Base-by-base conservation (phyloP, 2,888 invertebrate species). In the Sarcophaga rosellei region DNA sequence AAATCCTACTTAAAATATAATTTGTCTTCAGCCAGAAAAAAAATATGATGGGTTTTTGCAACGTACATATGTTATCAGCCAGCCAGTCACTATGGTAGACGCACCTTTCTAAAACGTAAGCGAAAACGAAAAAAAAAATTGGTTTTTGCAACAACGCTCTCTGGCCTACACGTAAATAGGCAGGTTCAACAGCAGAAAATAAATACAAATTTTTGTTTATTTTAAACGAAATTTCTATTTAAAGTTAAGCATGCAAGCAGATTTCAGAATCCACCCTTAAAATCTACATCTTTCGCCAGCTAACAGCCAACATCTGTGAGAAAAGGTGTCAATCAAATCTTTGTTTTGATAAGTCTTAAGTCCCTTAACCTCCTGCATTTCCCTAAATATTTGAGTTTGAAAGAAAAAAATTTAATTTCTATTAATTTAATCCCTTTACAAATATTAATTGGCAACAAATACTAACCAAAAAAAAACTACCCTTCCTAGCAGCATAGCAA, bases 1-100 rank as follows among this genome's bases (percentile, higher is more conserved):
- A 86, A 86, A 81, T 81, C 84, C 86, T 80, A 86, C 78, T 84
- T 86, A 74, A 77, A 74, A 81, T 81, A 72, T 86, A 86, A 86
- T 86, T 86, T 86, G 86, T 86, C 86, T 86, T 35, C 2, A 10
- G 3, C 23, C 23, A n/a, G n/a, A 23, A 23, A 3, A 25, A 5
- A 5, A 35, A 35, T 0, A 35, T 35, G 35, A 81, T 84, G 80
- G 25, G 62, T 74, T 84, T 65, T 76, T 25, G 20, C 25, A 59
- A 44, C 20, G 63, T 53, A 12, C 21, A 21, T 25, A 12, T 81
- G 61, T 35, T 47, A 6, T 53, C n/a, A 73, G 72, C 72, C 3
- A 73, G 69, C 68, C 3, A 73, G 74, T 77, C 80, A 53, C 77
- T 80, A 78, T 73, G 35, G 47, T 75, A 72, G 84, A 86, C 86